phyloP scores from a whole-genome alignment of 1,140 invertebrate genomes.

The Pygmarrhopalites habei region DNA sequence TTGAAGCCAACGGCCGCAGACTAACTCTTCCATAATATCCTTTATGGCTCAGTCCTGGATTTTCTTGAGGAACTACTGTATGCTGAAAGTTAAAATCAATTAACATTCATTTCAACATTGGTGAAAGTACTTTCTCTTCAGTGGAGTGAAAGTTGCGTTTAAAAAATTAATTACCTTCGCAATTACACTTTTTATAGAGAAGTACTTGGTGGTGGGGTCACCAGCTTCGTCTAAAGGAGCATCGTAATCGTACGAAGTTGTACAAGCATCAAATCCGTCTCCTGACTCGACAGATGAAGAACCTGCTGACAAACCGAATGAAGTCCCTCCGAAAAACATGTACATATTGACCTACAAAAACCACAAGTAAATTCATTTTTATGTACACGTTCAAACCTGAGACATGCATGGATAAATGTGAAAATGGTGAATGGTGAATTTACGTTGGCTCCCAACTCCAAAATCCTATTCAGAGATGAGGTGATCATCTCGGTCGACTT shows the following conservation, averaged over 20 bases:
- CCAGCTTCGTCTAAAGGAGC: conserved; percentile 74
- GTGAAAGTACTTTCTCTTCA: too few relatives aligned
- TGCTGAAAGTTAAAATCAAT: conserved; percentile 6
- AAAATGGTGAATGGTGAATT: too few relatives aligned
- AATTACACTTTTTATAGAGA: conserved; percentile 63
- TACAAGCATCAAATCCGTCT: conserved; percentile 48
- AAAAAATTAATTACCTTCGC: background rate
- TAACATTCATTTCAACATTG: too few relatives aligned
- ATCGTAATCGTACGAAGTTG: conserved; percentile 81
- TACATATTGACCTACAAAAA: conserved; percentile 45
- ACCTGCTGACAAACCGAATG: background rate
- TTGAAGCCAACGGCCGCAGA: conserved; percentile 41
- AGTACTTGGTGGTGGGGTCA: conserved; percentile 72
- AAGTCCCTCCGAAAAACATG: conserved; percentile 34
- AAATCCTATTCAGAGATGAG: conserved; percentile 39
- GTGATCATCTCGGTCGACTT: conserved; percentile 21
- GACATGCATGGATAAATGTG: too few relatives aligned
- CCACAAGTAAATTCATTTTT: too few relatives aligned
- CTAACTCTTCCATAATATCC: conserved; percentile 40
- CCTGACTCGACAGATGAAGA: background rate
- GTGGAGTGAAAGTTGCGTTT: too few relatives aligned
- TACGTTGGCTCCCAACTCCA: conserved; percentile 40
- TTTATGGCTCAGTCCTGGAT: conserved; percentile 16
- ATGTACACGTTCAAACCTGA: too few relatives aligned
- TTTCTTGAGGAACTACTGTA: conserved; percentile 24